phyloP scores from a whole-genome alignment of 2,113 vertebrate species.

The Pseudolaguvia tuberculata region DNA sequence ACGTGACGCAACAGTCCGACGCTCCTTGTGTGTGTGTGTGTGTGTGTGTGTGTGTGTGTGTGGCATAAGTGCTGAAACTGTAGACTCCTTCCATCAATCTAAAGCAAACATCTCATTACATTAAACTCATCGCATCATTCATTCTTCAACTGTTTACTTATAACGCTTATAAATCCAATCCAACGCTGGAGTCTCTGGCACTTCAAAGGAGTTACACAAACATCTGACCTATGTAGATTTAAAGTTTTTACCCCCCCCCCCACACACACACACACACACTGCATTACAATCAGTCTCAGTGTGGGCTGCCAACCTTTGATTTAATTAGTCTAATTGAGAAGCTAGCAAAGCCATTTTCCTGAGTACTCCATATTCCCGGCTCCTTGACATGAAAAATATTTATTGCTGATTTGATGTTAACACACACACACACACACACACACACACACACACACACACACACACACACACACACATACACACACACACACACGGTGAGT shows the following conservation, averaged over 20 bases:
- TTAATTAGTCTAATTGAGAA: slow-evolving; percentile 72
- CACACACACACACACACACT: slow-evolving; percentile 26
- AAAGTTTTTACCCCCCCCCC: slow-evolving; percentile 17
- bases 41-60: too few relatives aligned
- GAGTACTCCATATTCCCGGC: slow-evolving; percentile 63
- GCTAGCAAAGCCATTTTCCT: slow-evolving; percentile 64
- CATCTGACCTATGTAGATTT: background rate
- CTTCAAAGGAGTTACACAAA: background rate
- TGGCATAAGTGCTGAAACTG: background rate
- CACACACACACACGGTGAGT: too few relatives aligned
- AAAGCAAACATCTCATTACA: background rate
- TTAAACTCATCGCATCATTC: background rate
- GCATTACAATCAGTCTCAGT: slow-evolving; percentile 43
- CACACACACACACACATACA: too few relatives aligned
- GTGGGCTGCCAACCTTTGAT: slow-evolving; percentile 53
- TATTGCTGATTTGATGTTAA: slow-evolving; percentile 5
- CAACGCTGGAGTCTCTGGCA: background rate
- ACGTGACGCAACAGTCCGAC: too few relatives aligned
- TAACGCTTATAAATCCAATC: background rate
- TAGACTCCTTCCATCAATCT: background rate
- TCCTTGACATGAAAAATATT: slow-evolving; percentile 54
- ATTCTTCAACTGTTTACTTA: background rate
- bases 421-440: background rate
- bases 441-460: too few relatives aligned
- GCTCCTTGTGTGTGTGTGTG: too few relatives aligned